Evolutionary conservation across 2,113 vertebrate species (phyloP).

Genomic region (Etheostoma cragini): DNA sequence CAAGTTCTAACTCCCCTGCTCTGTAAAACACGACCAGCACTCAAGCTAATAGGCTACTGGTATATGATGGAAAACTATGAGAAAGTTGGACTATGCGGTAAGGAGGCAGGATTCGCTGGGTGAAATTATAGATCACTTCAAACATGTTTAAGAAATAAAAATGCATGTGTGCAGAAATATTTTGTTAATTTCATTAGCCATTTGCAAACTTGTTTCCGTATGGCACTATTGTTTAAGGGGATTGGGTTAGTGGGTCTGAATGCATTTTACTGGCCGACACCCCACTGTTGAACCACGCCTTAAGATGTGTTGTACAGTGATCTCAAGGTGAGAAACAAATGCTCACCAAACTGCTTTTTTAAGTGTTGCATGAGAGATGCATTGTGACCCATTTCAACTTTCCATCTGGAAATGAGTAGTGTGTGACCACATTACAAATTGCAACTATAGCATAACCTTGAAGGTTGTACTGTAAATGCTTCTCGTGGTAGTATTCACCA

Average conservation of each 20-base stretch:
- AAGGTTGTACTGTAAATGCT: slow-evolving; percentile 3
- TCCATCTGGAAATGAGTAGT: slow-evolving; percentile 24
- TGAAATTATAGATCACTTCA: not conserved
- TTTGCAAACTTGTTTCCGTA: not conserved
- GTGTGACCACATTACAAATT: not conserved
- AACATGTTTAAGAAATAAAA: not conserved
- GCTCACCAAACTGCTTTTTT: slow-evolving; percentile 17
- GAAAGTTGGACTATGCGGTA: not conserved
- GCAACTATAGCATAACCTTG: slow-evolving; percentile 1
- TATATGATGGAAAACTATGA: not conserved
- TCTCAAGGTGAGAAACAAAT: not conserved
- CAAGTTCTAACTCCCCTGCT: slow-evolving; percentile 1
- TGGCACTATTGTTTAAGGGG: not conserved
- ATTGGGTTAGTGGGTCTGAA: not conserved
- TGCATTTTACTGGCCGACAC: not conserved
- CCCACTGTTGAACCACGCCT: slow-evolving; percentile 9
- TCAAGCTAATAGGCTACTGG: not conserved
- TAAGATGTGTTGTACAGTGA: not conserved
- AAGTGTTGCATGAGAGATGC: not conserved
- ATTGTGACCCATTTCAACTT: slow-evolving; percentile 25
- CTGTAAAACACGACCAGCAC: not conserved
- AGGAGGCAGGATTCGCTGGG: not conserved
- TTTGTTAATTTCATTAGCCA: not conserved
- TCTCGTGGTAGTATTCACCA: not conserved
- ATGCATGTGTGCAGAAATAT: not conserved